Evolutionary conservation across 2,797 vertebrate genomes (phyloP), one percentile per base, ranked within the genome.

Genomic region (Enteromius treurensis): DNA sequence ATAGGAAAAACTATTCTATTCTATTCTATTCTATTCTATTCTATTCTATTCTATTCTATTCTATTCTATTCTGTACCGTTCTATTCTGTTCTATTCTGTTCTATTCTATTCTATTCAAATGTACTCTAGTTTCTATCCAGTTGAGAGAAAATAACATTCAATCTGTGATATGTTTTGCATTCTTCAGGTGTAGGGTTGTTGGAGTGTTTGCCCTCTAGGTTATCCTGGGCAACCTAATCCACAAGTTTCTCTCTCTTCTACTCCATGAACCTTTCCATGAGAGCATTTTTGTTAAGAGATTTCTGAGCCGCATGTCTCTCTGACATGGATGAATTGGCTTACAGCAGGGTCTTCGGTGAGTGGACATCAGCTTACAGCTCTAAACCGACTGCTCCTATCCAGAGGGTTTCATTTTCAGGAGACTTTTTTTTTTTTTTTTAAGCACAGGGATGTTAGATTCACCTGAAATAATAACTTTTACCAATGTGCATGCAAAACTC

Each of bases 191-290:
- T 82, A 76, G 53, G 60, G 34, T 53, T 42, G 55, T 55, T 29
- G 19, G 80, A 45, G 40, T 67, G 42, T 53, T 76, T 75, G 60
- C 60, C 80, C 62, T 55, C 80, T 15, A 53, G 70, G 80, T 32
- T 75, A 65, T 81, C 32, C 70, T 74, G 21, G 58, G 58, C 45
- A 67, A 75, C 60, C 45, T 67, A 82, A 74, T 76, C 80, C 34
- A 74, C 68, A 74, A 21, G 58, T 82, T 79, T 62, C 53, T 79
- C 80, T 74, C 40, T 42, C 26, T 81, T 32, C 68, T 17, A 51
- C 42, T 74, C 55, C 32, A 37, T 21, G 29, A 74, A 73, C 70
- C 21, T 53, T 51, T 75, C 42, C 5, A 34, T 64, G 29, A 51
- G 80, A 77, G 45, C 5, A 64, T 40, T 81, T 81, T 40, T 75